Evolutionary conservation across 37 sponge, comb jelly and placozoan species (phyloP).

Genomic region (Axinella damicornis): DNA sequence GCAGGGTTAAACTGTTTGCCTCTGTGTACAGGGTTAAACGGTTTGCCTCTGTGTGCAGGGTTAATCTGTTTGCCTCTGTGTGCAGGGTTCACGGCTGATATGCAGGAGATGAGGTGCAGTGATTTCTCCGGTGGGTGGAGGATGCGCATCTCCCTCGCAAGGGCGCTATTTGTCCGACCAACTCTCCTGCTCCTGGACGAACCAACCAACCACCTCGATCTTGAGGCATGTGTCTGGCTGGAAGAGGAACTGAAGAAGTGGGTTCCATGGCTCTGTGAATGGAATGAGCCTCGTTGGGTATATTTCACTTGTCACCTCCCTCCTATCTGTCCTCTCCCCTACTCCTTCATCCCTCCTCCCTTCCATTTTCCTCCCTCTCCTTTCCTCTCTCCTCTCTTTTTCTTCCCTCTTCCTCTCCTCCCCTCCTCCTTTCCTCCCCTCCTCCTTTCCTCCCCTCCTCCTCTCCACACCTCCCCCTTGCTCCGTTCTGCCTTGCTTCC

Average conservation of each 20-base stretch:
- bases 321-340: too few species aligned
- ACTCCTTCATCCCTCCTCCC: too few species aligned
- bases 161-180: slow-evolving; percentile 88
- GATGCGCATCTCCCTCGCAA: slow-evolving; percentile 90
- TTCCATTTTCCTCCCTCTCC: too few species aligned
- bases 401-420: too few species aligned
- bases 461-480: too few species aligned
- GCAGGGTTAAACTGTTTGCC: too few species aligned
- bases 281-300: too few species aligned
- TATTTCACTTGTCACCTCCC: too few species aligned
- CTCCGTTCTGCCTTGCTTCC: too few species aligned
- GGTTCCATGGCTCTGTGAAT: not conserved
- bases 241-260: slow-evolving; percentile 92
- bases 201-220: slow-evolving; percentile 96
- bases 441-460: too few species aligned
- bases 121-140: slow-evolving; percentile 98
- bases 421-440: too few species aligned
- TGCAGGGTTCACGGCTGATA: slow-evolving; percentile 61
- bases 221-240: slow-evolving; percentile 97
- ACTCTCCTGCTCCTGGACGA: slow-evolving; percentile 91
- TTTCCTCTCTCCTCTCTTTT: too few species aligned
- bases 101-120: slow-evolving; percentile 77
- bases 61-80: slow-evolving; percentile 4
- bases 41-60: slow-evolving; percentile 35
- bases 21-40: slow-evolving; percentile 50